Base-by-base conservation (phyloP, 2,113 vertebrate genomes). In the Scartelaos histophorus region DNA sequence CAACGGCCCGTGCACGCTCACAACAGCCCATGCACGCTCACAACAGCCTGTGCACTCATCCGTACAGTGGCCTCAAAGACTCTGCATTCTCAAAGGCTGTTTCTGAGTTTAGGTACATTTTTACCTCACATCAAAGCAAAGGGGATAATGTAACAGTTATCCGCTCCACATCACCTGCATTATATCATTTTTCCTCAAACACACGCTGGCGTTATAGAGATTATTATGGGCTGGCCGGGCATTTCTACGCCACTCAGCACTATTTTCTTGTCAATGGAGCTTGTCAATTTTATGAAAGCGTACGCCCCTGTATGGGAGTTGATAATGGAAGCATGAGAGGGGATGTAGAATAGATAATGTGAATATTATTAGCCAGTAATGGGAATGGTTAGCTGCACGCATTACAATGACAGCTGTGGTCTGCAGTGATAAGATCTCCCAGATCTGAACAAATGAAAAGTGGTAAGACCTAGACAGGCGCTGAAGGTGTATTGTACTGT, bases 161-260 rank as follows among this genome's bases (percentile, higher is more conserved):
- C 76, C 51, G 73, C 74, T 73, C 75, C 76, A 71, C 72, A 58
- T 75, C 79, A 77, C 85, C 61, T n/a, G 60, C 35, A 65, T 56
- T 65, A 61, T 47, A 60, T 21, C 49, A 47, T 24, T 25, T 67
- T 77, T 69, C 72, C 69, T 62, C 46, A 66, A 69, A 74, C 51
- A 49, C 70, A 80, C 10, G 54, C 15, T 70, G 73, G 19, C 61
- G 70, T 67, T 66, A 82, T 73, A 38, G 25, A 60, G 67, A 72
- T 66, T 47, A 82, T 70, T 81, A 75, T 67, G 66, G 34, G 29
- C 72, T 25, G 57, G 19, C 5, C 62, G 75, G 66, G 74, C 75
- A 60, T 71, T 78, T 66, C 25, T 15, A 35, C 5, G 19, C 62
- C 51, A 64, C 75, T 84, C 76, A 77, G 80, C 13, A 58, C 46